These are phyloP conservation scores for Falco cherrug DNA, from an alignment of 2,797 vertebrate genomes.

Conservation along the genomic window DNA sequence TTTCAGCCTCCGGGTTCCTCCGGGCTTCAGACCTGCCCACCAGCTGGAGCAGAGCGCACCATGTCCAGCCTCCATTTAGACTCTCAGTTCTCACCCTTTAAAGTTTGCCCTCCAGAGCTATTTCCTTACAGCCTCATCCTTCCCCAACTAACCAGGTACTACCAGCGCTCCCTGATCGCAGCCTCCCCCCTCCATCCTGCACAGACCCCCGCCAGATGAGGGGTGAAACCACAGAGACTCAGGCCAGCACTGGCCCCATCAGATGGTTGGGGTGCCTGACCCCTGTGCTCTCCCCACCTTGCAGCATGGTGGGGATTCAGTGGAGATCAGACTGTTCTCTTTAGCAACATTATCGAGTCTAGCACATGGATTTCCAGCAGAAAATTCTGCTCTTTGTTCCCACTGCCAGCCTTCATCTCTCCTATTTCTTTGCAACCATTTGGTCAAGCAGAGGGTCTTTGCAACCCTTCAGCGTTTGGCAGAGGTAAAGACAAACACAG, in stretches of 20 bases:
- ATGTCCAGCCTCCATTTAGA: not conserved
- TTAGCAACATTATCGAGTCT: not conserved
- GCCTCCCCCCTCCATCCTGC: not conserved
- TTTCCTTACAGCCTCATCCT: not conserved
- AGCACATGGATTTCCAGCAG: not conserved
- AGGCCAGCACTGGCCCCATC: accelerated
- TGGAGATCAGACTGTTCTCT: not conserved
- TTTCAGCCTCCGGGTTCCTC: not conserved
- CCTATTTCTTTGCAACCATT: not conserved
- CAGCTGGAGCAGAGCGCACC: not conserved
- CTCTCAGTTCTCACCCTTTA: not conserved
- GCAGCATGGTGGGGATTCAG: accelerated
- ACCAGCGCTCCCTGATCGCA: accelerated
- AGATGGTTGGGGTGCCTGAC: too few relatives aligned
- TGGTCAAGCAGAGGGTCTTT: not conserved
- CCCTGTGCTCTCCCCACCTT: not conserved
- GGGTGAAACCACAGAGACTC: not conserved
- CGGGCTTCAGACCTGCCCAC: not conserved
- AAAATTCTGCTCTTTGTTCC: not conserved
- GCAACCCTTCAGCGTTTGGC: not conserved
- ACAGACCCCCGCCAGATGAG: not conserved
- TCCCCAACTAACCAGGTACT: not conserved
- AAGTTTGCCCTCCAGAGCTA: not conserved
- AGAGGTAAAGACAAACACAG: not conserved
- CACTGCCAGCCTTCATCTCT: not conserved